Percentiles rank a stretch among this genome's conserved stretches.
These are phyloP conservation scores for Neodontobutis hainanensis DNA, from an alignment of 2,113 vertebrate genomes.

Conservation along the genomic window DNA sequence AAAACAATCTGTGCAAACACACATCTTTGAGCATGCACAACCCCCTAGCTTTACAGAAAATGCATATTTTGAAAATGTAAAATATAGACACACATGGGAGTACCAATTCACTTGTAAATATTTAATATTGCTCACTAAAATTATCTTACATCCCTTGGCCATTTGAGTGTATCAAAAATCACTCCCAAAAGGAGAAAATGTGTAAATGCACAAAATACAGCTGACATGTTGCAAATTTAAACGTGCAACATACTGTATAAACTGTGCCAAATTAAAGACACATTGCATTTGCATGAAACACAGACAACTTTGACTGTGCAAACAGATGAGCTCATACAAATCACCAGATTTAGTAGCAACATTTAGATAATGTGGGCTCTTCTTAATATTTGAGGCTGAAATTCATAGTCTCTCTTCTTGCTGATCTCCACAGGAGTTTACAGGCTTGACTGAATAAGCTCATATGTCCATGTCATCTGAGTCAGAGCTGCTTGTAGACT, in stretches of 20 bases:
- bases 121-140: conserved; percentile 34
- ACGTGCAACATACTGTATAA: conserved; percentile 38
- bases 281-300: conserved; percentile 47
- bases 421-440: conserved; percentile 53
- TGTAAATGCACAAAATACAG: conserved; percentile 43
- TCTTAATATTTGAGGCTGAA: conserved; percentile 17
- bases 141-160: conserved; percentile 3
- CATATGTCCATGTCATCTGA: conserved; percentile 88
- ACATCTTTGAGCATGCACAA: conserved; percentile 14
- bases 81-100: conserved; percentile 6
- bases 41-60: neutral
- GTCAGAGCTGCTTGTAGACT: conserved; percentile 78
- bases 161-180: conserved; percentile 35
- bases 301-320: conserved; percentile 48
- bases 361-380: conserved; percentile 22
- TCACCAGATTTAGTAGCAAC: conserved; percentile 49
- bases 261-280: conserved; percentile 29
- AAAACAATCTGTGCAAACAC: conserved; percentile 16
- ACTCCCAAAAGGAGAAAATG: conserved; percentile 58
- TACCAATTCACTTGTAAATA: conserved; percentile 14
- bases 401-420: conserved; percentile 21
- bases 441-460: conserved; percentile 42
- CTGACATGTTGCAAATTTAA: conserved; percentile 23
- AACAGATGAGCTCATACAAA: conserved; percentile 36
- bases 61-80: conserved; percentile 1